Base-by-base conservation (phyloP, 2,113 vertebrate species). In the Pristiophorus japonicus region DNA sequence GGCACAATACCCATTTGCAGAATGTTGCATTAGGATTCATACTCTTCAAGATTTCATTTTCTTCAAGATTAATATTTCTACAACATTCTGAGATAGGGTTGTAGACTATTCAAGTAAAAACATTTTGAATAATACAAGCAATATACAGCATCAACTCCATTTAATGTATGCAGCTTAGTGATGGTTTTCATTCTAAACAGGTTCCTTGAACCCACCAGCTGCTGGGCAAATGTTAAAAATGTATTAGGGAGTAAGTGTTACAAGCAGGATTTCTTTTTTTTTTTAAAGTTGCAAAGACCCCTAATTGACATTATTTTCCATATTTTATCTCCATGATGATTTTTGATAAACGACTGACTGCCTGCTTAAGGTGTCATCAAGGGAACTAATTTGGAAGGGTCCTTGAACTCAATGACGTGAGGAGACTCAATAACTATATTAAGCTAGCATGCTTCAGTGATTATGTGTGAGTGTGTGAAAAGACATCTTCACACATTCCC, bases 301-400 rank as follows among this genome's bases (percentile, higher is more conserved):
- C n/a, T 63, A 63, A 63, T 92, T 65, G 88, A 63, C 88, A 63
- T 34, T 63, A 16, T n/a, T 91, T 91, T 92, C 87, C 87, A 59
- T 55, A 59, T 59, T 88, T 34, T 42, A 12, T 42, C 75, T 81
- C 20, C 1, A 18, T 24, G 5, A 22, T 87, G 84, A 51, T 51
- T 87, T 87, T n/a, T 59, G 38, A 45, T 81, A 45, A 81, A 45
- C 16, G 78, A 81, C 38, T 20, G 22, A 81, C 38, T 45, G 38
- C 38, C 38, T 45, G 75, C 78, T 45, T 30, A 81, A 81, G 78
- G 30, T 81, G n/a, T 16, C n/a, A 20, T 62, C 55, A 91, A 62
- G 88, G 88, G 55, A 91, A 63, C 34, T 62, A 5, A 38, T 63
- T 18, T 63, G 59, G 20, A 62, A 27, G 51, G 88, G n/a, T 63